phyloP scores from a whole-genome alignment of 2,113 vertebrate genomes.

The Rhynchomys soricoides region DNA sequence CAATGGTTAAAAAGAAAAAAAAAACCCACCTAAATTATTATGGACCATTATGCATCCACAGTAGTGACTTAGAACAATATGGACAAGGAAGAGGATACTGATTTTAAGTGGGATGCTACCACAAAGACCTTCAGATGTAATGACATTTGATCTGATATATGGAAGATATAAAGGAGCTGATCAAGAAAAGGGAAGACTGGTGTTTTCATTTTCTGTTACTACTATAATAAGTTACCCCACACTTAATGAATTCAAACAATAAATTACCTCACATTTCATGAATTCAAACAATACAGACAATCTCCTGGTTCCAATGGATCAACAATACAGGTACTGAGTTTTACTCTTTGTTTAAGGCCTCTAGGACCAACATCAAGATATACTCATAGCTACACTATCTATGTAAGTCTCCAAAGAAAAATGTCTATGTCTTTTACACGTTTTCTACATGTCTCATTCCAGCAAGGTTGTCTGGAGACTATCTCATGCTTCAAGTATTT shows the following conservation, averaged over 20 bases:
- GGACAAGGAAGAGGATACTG: neutral
- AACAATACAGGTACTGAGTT: neutral
- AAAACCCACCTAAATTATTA: neutral
- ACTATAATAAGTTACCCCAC: neutral
- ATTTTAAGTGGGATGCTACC: neutral
- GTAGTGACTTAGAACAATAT: neutral
- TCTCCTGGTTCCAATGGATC: neutral
- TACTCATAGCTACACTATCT: neutral
- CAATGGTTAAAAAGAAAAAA: neutral
- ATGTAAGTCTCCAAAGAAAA: conserved; percentile 23
- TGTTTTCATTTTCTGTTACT: neutral
- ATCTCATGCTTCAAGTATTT: conserved; percentile 3
- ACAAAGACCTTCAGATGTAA: neutral
- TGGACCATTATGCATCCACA: neutral
- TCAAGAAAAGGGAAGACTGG: neutral
- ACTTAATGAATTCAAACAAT: neutral
- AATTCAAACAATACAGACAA: neutral
- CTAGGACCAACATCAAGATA: conserved; percentile 36
- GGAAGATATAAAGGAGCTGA: neutral
- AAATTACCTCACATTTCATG: neutral
- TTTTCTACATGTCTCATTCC: neutral
- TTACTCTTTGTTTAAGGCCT: neutral
- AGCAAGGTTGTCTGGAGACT: neutral
- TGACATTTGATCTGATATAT: conserved; percentile 29
- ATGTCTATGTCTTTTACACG: neutral